phyloP scores from a whole-genome alignment of 2,888 invertebrate species.

The Campoplex capitator region DNA sequence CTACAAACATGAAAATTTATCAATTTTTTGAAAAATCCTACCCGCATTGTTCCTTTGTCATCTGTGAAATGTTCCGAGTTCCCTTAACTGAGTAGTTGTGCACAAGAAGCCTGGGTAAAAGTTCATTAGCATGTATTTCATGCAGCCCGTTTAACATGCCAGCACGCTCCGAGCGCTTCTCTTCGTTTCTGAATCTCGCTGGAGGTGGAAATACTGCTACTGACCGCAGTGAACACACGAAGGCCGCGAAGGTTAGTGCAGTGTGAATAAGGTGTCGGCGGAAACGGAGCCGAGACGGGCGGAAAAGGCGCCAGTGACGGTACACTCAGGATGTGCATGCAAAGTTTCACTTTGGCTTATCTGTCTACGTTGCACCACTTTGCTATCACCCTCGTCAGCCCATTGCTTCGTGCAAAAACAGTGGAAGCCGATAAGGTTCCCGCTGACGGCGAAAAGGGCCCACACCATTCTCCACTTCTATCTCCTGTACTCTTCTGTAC shows the following conservation, averaged over 20 bases:
- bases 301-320: slow-evolving; percentile 28
- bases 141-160: slow-evolving; percentile 55
- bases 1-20: not conserved
- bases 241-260: slow-evolving; percentile 33
- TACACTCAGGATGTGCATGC: slow-evolving; percentile 66
- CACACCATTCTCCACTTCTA: slow-evolving; percentile 24
- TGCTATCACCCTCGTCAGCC: slow-evolving; percentile 47
- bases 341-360: slow-evolving; percentile 74
- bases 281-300: slow-evolving; percentile 49
- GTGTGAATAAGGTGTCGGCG: slow-evolving; percentile 59
- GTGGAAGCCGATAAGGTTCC: slow-evolving; percentile 61
- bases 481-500: not conserved
- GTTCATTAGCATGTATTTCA: slow-evolving; percentile 64
- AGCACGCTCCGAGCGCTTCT: slow-evolving; percentile 28
- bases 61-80: slow-evolving; percentile 33
- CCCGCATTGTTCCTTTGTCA: slow-evolving; percentile 3
- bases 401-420: slow-evolving; percentile 61
- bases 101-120: slow-evolving; percentile 43
- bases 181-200: slow-evolving; percentile 23
- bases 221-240: slow-evolving; percentile 57
- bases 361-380: slow-evolving; percentile 58
- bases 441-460: slow-evolving; percentile 47
- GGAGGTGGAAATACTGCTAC: slow-evolving; percentile 19
- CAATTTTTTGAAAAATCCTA: slow-evolving; percentile 8
- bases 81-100: slow-evolving; percentile 33